A percentile compares a stretch with the other conserved stretches of the same genome.
phyloP scores from a whole-genome alignment of 2,888 invertebrate genomes.

The Clunio marinus region DNA sequence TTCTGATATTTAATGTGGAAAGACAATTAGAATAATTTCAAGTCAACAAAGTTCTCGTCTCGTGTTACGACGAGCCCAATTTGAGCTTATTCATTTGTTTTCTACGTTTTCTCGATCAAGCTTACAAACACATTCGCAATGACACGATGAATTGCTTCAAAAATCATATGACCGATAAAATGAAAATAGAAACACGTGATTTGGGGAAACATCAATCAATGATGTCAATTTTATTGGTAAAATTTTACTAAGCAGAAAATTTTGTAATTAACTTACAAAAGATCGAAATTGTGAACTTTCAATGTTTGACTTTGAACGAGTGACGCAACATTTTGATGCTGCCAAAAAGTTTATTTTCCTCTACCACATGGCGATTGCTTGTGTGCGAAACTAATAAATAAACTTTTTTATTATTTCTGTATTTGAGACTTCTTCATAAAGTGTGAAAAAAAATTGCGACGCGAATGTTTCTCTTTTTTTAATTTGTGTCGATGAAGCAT shows the following conservation, averaged over 20 bases:
- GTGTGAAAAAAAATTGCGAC: too few species aligned
- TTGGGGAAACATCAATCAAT: background rate
- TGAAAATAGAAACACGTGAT: constrained; percentile 39
- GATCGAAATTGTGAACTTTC: too few species aligned
- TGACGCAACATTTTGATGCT: background rate
- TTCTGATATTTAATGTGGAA: too few species aligned
- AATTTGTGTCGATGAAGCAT: too few species aligned
- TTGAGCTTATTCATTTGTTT: constrained; percentile 1
- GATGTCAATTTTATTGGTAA: constrained; percentile 14
- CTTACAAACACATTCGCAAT: background rate
- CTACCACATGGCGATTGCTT: constrained; percentile 11
- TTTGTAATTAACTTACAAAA: background rate
- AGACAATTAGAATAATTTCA: too few species aligned
- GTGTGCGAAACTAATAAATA: too few species aligned
- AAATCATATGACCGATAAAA: constrained; percentile 37
- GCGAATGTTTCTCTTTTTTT: too few species aligned
- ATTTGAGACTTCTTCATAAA: too few species aligned
- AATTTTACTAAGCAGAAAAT: background rate
- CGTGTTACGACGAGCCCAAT: background rate
- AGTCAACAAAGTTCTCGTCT: background rate
- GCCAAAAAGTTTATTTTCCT: background rate
- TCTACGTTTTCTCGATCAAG: background rate
- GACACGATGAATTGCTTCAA: constrained; percentile 1
- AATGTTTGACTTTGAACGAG: too few species aligned
- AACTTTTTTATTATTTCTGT: too few species aligned